phyloP scores from a whole-genome alignment of 2,113 vertebrate genomes.

The Dryoscopus gambensis region DNA sequence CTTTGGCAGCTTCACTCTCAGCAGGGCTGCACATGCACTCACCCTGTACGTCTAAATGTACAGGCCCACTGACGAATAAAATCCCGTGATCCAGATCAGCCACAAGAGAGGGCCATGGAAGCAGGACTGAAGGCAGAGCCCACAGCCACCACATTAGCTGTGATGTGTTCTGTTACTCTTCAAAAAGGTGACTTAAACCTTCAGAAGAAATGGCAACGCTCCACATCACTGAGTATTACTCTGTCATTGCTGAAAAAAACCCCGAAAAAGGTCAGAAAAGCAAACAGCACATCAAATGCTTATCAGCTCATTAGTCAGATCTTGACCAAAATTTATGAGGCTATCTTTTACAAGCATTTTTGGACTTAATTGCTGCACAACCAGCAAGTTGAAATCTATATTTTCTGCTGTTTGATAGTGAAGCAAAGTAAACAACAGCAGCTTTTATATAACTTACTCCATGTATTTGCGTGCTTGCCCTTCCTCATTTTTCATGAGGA shows the following conservation, averaged over 20 bases:
- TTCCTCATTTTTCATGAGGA: neutral
- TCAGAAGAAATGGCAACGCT: neutral
- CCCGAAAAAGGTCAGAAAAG: neutral
- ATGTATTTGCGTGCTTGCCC: neutral
- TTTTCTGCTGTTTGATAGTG: neutral
- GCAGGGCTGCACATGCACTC: neutral
- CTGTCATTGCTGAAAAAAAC: neutral
- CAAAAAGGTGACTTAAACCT: neutral
- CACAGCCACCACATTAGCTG: accelerated
- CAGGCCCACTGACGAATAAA: neutral
- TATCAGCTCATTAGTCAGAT: neutral
- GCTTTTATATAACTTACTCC: neutral
- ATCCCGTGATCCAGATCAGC: neutral
- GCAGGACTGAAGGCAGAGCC: neutral
- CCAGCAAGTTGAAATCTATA: neutral
- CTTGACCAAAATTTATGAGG: neutral
- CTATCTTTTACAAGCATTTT: neutral
- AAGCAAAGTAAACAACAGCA: neutral
- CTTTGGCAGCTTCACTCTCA: neutral
- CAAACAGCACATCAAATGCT: neutral
- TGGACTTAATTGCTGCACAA: neutral
- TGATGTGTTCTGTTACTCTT: neutral
- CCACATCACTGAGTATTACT: neutral
- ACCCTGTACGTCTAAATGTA: neutral
- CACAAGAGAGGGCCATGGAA: neutral